phyloP scores from a whole-genome alignment of 92 coral and sea anemone species.

The Muricea muricata region DNA sequence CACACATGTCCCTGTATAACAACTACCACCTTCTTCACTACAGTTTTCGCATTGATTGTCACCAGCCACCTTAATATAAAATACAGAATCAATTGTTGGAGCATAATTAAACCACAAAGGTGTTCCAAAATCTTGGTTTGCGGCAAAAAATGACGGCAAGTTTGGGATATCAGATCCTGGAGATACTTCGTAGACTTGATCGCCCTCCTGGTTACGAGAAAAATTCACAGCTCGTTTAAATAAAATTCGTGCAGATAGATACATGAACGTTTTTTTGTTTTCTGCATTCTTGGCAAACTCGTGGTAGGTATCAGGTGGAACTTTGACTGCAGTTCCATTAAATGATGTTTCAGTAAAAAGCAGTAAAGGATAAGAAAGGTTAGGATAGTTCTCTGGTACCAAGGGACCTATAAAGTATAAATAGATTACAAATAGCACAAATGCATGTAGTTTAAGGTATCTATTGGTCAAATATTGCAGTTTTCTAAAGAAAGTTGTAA shows the following conservation, averaged over 20 bases:
- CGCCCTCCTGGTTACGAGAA: slow-evolving; percentile 74
- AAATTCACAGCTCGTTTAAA: slow-evolving; percentile 79
- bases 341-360: slow-evolving; percentile 80
- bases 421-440: too few species aligned
- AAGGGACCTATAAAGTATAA: slow-evolving; percentile 68
- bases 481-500: too few species aligned
- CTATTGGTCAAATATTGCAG: too few species aligned
- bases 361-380: slow-evolving; percentile 77
- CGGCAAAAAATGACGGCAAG: slow-evolving; percentile 71
- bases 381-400: slow-evolving; percentile 63
- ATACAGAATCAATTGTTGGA: slow-evolving; percentile 71
- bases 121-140: slow-evolving; percentile 77
- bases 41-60: slow-evolving; percentile 78
- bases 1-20: slow-evolving; percentile 82
- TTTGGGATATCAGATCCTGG: slow-evolving; percentile 86
- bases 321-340: slow-evolving; percentile 75
- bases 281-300: slow-evolving; percentile 82
- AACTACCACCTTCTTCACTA: slow-evolving; percentile 84
- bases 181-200: slow-evolving; percentile 56
- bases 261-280: slow-evolving; percentile 63
- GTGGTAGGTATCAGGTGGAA: slow-evolving; percentile 69
- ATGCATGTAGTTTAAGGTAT: too few species aligned
- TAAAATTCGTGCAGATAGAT: slow-evolving; percentile 83
- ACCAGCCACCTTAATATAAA: slow-evolving; percentile 89
- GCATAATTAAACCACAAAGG: slow-evolving; percentile 93